Conservation (phyloP, 2,113 vertebrate genomes). For the Neotragus pygmaeus region DNA sequence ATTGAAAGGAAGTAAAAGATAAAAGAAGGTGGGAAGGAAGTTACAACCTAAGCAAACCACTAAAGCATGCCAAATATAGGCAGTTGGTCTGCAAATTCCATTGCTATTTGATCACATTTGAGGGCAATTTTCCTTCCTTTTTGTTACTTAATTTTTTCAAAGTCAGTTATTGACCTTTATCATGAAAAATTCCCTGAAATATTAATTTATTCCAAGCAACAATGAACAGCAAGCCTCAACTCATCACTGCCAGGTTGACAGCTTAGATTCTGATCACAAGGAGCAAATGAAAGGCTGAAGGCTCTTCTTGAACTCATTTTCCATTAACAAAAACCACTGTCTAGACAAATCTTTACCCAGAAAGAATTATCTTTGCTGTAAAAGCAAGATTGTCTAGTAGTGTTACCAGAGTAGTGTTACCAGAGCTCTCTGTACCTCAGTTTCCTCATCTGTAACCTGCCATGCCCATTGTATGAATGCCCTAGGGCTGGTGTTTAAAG, state of each 20-base stretch:
- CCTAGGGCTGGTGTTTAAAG: not conserved
- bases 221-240: not conserved
- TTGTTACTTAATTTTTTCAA: not conserved
- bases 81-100: not conserved
- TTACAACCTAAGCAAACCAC: not conserved
- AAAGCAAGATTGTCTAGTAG: not conserved
- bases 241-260: not conserved
- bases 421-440: not conserved
- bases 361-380: not conserved
- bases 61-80: not conserved
- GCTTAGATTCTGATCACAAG: not conserved
- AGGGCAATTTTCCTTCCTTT: not conserved
- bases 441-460: not conserved
- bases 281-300: not conserved
- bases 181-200: not conserved
- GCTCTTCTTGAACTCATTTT: not conserved
- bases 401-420: not conserved
- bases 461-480: fast-evolving
- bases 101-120: not conserved
- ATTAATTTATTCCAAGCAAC: not conserved
- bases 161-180: not conserved
- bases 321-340: not conserved
- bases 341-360: not conserved
- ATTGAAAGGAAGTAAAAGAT: not conserved
- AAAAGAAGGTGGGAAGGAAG: not conserved